phyloP scores from a whole-genome alignment of 2,113 vertebrate genomes.

The Copsychus sechellarum region DNA sequence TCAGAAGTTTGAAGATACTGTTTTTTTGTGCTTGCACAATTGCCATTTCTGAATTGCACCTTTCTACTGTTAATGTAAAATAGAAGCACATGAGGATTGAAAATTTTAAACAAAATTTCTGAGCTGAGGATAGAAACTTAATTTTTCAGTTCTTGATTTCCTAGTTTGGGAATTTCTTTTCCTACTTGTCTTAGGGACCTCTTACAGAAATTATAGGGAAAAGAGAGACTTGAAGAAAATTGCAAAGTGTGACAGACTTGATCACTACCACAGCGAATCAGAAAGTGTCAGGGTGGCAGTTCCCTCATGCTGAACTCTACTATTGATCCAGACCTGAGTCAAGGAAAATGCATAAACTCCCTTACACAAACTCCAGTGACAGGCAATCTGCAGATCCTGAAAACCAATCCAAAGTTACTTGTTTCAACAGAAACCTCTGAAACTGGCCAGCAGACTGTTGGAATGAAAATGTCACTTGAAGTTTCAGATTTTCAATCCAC shows the following conservation, averaged over 20 bases:
- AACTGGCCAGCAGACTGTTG: neutral
- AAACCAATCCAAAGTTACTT: neutral
- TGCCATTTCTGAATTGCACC: neutral
- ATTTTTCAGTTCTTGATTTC: neutral
- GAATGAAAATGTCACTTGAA: neutral
- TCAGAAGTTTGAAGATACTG: neutral
- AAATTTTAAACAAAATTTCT: neutral
- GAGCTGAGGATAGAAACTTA: neutral
- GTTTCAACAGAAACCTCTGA: neutral
- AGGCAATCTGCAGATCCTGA: neutral
- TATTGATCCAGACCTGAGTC: neutral
- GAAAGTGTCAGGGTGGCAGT: neutral
- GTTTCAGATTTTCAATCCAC: neutral
- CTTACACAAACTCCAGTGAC: neutral
- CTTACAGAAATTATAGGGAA: neutral
- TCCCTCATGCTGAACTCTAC: neutral
- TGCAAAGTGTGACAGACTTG: neutral
- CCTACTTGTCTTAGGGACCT: neutral
- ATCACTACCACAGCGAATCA: neutral
- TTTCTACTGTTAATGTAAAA: neutral
- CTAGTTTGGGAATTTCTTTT: neutral
- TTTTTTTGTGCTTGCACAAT: neutral
- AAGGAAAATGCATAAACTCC: neutral
- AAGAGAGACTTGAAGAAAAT: neutral
- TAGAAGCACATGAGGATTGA: neutral